These are phyloP conservation scores for Acipenser oxyrinchus DNA, from an alignment of 2,797 vertebrate species.

Conservation along the genomic window DNA sequence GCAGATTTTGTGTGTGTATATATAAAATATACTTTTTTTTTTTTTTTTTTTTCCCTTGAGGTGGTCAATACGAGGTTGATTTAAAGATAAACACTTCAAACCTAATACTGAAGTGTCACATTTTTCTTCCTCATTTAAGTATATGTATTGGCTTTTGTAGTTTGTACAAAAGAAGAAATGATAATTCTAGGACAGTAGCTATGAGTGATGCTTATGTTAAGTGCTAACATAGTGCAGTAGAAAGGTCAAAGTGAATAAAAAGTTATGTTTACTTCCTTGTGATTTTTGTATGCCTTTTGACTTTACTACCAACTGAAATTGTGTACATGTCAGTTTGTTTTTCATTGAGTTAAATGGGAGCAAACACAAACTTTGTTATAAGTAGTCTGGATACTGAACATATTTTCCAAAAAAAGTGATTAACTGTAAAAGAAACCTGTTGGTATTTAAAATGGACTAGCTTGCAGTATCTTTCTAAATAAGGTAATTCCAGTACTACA, in stretches of 20 bases:
- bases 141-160: constrained; percentile 77
- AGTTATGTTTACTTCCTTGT: not conserved
- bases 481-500: too few relatives aligned
- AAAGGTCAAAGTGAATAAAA: constrained; percentile 55
- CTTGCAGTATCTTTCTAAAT: too few relatives aligned
- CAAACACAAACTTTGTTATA: too few relatives aligned
- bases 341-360: not conserved
- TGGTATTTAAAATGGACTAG: too few relatives aligned
- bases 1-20: constrained; percentile 53
- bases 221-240: constrained; percentile 67
- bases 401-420: too few relatives aligned
- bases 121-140: constrained; percentile 62
- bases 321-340: constrained; percentile 4
- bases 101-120: constrained; percentile 37
- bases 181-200: constrained; percentile 57
- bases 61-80: constrained; percentile 22
- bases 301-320: too few relatives aligned
- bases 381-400: too few relatives aligned
- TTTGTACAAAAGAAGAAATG: constrained; percentile 60
- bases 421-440: too few relatives aligned
- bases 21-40: constrained; percentile 55
- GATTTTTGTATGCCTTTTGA: too few relatives aligned
- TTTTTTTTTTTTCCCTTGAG: constrained; percentile 22
- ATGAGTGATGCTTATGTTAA: constrained; percentile 55
- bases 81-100: constrained; percentile 45